Percentiles rank a stretch among this genome's conserved stretches.
phyloP scores from a whole-genome alignment of 30 jellyfish, hydroid and myxozoan species.

The Rhopilema esculentum region DNA sequence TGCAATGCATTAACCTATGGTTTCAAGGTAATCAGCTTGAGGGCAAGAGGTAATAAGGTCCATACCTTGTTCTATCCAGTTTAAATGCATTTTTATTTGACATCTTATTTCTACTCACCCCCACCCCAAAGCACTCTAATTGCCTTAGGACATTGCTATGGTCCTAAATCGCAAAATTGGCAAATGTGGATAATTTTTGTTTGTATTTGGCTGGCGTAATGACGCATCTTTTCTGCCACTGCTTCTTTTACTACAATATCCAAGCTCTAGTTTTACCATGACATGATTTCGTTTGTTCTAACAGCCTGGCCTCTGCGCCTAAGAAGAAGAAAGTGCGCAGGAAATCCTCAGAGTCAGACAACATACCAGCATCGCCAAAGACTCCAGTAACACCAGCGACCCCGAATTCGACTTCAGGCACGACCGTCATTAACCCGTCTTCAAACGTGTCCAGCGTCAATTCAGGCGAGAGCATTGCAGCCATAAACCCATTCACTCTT shows the following conservation, averaged over 20 bases:
- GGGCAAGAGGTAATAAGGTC: too few relatives aligned
- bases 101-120: too few relatives aligned
- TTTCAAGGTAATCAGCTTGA: too few relatives aligned
- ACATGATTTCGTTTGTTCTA: background rate
- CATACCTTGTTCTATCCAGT: too few relatives aligned
- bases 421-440: constrained; percentile 44
- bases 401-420: constrained; percentile 40
- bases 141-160: too few relatives aligned
- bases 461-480: constrained; percentile 69
- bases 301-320: constrained; percentile 62
- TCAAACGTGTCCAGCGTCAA: constrained; percentile 65
- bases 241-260: background rate
- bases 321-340: constrained; percentile 68
- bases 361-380: constrained; percentile 60
- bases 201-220: too few relatives aligned
- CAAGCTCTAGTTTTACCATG: background rate
- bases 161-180: too few relatives aligned
- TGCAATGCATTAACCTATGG: too few relatives aligned
- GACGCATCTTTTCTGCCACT: too few relatives aligned
- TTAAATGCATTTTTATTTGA: too few relatives aligned
- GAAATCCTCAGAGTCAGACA: constrained; percentile 73
- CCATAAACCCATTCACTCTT: constrained; percentile 58
- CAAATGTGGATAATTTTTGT: too few relatives aligned
- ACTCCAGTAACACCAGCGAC: constrained; percentile 77
- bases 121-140: too few relatives aligned